A percentile compares a stretch with the other conserved stretches of the same genome.
Conservation (phyloP, 2,888 invertebrate species). For the Pyralis farinalis region DNA sequence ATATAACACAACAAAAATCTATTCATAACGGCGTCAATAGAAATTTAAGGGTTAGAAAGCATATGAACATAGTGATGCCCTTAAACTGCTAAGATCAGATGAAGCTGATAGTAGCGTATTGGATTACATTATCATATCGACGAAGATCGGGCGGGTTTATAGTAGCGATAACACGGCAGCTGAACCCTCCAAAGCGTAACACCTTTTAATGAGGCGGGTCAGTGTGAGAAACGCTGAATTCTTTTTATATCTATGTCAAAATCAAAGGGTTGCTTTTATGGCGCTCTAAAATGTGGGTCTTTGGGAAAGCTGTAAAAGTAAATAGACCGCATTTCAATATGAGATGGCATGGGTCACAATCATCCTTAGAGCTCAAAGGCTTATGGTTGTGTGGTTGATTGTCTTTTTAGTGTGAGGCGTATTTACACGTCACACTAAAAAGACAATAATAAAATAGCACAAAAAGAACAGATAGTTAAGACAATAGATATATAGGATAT, state of each 20-base stretch:
- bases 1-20: neutral
- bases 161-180: constrained; percentile 63
- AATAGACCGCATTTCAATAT: neutral
- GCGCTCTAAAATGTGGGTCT: constrained; percentile 23
- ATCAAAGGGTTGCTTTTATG: constrained; percentile 47
- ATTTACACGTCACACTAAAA: no score
- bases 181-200: constrained; percentile 55
- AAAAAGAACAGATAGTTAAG: no score
- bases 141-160: constrained; percentile 60
- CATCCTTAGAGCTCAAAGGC: no score
- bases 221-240: constrained; percentile 51
- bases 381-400: no score
- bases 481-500: no score
- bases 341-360: no score
- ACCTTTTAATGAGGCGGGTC: constrained; percentile 63
- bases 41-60: no score
- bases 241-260: constrained; percentile 44
- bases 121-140: constrained; percentile 72
- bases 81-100: constrained; percentile 43
- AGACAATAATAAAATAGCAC: no score
- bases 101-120: constrained; percentile 56
- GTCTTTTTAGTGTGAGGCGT: no score
- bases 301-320: neutral
- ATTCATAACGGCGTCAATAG: no score
- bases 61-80: constrained; percentile 2